Evolutionary conservation across 2,113 vertebrate genomes (phyloP), one percentile per base, ranked within the genome.

Genomic region (Gadus macrocephalus): DNA sequence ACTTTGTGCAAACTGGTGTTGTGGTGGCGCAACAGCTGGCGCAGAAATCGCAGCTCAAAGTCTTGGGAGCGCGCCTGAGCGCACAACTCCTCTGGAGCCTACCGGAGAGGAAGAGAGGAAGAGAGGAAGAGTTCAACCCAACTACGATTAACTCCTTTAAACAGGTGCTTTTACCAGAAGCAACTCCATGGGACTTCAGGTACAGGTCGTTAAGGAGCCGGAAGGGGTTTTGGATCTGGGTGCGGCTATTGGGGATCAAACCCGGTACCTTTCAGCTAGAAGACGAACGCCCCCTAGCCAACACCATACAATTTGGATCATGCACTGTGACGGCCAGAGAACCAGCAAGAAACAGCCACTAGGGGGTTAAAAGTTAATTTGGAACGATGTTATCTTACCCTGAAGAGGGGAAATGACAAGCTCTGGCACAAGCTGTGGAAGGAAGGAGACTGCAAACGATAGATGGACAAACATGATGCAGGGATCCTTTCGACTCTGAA

Each of bases 51-150:
- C 62, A 89, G 66, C 69, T 89, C 85, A 49, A 90, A 86, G 70
- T 88, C 88, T 75, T 86, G 82, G 14, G 86, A 77, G 0, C 83
- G 75, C 0, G 84, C 70, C 22, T 81, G 89, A 25, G 68, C 78
- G 8, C 86, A 86, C 66, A 94, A 66, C 66, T 89, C 80, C 75
- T 93, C 92, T n/a, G 93, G 90, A 69, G 91, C 90, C 93, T 94
- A 53, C 53, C 25, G 53, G 7, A 19, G 16, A 60, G 17, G 3
- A 14, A 53, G 16, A 19, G 16, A 60, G 17, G 3, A 14, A 53
- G 16, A 25, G 25, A 19, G 70, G 14, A 56, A 49, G 67, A 59
- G 27, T 28, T 15, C 19, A 20, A 38, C 2, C 42, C 3, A 49
- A 42, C 11, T 42, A 42, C 3, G 1, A 4, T 42, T 42, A 1